Base-by-base conservation (phyloP, 2,113 vertebrate genomes). In the Oreochromis tanganicae region DNA sequence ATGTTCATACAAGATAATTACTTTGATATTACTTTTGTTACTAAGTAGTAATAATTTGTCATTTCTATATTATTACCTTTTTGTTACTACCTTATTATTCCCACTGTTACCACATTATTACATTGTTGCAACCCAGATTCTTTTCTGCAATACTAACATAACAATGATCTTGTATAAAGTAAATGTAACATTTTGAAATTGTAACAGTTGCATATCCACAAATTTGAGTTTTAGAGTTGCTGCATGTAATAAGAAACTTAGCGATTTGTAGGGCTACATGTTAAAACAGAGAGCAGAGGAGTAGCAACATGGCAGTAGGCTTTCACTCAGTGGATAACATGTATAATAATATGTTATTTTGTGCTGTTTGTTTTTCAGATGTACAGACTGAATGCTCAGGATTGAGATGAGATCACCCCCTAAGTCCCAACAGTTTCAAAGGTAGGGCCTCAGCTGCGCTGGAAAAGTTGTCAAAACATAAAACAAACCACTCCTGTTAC, bases 301-400 rank as follows among this genome's bases (percentile, higher is more conserved):
- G 27, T 2, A 32, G 16, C 73, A 50, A 50, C 73, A 48, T 0
- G 12, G 24, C 43, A 12, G 24, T 7, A 19, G 9, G 27, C 71
- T 32, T 50, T 52, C 2, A 17, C 7, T 48, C 43, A 12, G 43
- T 12, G 16, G 29, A 32, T 13, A 78, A 13, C 50, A 2, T 78
- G 27, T 32, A 0, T 50, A 0, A 78, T 52, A 50, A 34, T 78
- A 34, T n/a, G 9, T 34, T 0, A 8, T 12, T 32, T 29, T 75
- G 41, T 73, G 4, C 38, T 46, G 7, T 71, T 71, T 71, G 36
- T 9, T 71, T 71, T 71, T 43, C n/a, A 9, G 66, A 43, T 41
- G 7, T 43, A 43, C 41, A 73, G 68, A 17, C 0, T 73, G 41
- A 73, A 73, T 48, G 43, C 43, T 73, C 68, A 14, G 5, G 68